phyloP scores from a whole-genome alignment of 2,113 vertebrate genomes.

The Micronycteris hirsuta region DNA sequence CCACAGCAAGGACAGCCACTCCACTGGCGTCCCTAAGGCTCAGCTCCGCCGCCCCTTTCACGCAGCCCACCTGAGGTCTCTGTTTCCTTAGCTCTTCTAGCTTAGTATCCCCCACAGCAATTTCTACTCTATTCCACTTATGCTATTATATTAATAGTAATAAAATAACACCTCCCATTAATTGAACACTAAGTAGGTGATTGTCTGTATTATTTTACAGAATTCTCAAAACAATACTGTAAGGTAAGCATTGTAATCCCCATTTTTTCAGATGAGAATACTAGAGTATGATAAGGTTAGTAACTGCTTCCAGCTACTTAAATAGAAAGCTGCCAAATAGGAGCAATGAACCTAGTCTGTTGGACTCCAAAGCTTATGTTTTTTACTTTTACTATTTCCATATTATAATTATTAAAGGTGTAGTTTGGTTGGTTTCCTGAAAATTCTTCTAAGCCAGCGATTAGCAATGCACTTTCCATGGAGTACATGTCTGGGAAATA shows the following conservation, averaged over 20 bases:
- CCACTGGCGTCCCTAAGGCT: background rate
- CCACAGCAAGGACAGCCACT: accelerated
- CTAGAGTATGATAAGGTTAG: background rate
- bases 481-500: background rate
- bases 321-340: background rate
- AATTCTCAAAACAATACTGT: background rate
- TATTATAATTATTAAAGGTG: background rate
- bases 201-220: background rate
- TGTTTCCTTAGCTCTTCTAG: background rate
- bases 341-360: background rate
- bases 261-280: background rate
- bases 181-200: background rate
- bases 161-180: background rate
- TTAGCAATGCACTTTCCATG: background rate
- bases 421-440: background rate
- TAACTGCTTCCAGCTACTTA: background rate
- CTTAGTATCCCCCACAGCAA: background rate
- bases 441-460: background rate
- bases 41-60: no score
- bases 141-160: background rate
- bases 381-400: background rate
- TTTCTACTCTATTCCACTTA: background rate
- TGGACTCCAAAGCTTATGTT: background rate
- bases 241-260: background rate
- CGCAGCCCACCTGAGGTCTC: background rate